Evolutionary conservation across 2,888 invertebrate genomes (phyloP).

Genomic region (Dynastes maya): DNA sequence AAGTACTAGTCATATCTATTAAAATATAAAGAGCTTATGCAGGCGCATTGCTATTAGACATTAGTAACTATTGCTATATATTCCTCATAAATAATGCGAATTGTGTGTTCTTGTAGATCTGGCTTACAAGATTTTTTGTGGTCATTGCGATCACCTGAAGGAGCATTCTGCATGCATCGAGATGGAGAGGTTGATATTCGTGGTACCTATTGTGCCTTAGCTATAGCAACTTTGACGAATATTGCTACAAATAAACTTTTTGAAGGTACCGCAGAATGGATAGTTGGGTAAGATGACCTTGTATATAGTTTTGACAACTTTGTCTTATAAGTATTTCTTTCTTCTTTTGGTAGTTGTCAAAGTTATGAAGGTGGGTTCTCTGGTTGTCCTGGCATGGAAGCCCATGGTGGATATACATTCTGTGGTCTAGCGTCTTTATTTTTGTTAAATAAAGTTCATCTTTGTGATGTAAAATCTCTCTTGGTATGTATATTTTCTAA

Average conservation of each 20-base stretch:
- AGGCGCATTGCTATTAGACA: slow-evolving; percentile 69
- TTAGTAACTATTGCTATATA: slow-evolving; percentile 60
- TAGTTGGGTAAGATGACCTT: slow-evolving; percentile 74
- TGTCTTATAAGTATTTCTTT: not conserved
- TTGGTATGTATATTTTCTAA: slow-evolving; percentile 70
- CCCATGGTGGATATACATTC: slow-evolving; percentile 99
- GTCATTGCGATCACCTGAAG: slow-evolving; percentile 85
- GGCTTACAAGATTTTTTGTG: slow-evolving; percentile 85
- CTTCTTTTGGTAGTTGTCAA: slow-evolving; percentile 81
- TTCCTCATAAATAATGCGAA: not conserved
- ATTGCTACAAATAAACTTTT: slow-evolving; percentile 84
- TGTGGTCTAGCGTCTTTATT: slow-evolving; percentile 95
- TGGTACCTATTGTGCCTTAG: slow-evolving; percentile 96
- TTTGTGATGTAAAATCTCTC: slow-evolving; percentile 84
- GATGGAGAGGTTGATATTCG: slow-evolving; percentile 96
- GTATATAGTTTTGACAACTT: not conserved
- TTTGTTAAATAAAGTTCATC: slow-evolving; percentile 82
- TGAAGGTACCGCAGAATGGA: slow-evolving; percentile 92
- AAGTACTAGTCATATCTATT: too few species aligned
- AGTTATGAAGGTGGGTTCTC: slow-evolving; percentile 99
- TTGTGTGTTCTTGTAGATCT: slow-evolving; percentile 68
- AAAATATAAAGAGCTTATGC: too few species aligned
- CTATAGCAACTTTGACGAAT: slow-evolving; percentile 90
- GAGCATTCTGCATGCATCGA: slow-evolving; percentile 92
- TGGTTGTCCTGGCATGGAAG: slow-evolving; percentile 95